Percentiles rank a stretch among this genome's conserved stretches.
Evolutionary conservation across 2,888 invertebrate genomes (phyloP).

Genomic region (Megalurothrips usitatus): DNA sequence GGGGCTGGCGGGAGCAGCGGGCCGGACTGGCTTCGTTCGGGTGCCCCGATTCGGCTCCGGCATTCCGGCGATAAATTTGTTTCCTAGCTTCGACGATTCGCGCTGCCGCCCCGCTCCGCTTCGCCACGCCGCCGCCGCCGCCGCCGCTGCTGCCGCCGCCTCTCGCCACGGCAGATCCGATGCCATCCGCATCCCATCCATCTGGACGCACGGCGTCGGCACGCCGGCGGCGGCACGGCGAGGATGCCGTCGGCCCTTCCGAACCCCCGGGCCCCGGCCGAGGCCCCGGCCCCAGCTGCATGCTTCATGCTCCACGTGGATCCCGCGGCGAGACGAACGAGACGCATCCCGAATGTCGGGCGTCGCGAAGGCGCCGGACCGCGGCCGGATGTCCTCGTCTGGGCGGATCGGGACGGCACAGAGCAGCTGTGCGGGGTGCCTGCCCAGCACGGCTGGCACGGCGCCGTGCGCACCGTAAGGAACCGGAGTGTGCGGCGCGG

Average conservation of each 20-base stretch:
- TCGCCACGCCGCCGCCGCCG: neutral
- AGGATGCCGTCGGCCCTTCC: no score
- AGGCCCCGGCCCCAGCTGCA: neutral
- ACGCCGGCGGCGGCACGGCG: no score
- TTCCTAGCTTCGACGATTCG: constrained; percentile 15
- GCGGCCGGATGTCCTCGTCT: no score
- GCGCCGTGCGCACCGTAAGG: no score
- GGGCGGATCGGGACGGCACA: no score
- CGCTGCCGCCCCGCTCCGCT: neutral
- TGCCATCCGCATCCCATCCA: neutral
- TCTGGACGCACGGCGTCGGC: neutral
- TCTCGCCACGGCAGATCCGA: neutral
- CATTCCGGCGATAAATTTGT: constrained; percentile 26
- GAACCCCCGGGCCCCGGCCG: no score
- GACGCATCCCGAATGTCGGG: no score
- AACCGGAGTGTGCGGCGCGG: no score
- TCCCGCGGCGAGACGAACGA: no score
- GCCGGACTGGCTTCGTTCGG: neutral
- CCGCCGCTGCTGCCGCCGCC: neutral
- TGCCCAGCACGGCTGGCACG: no score
- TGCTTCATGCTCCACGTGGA: neutral
- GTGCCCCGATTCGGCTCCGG: neutral
- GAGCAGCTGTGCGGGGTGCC: no score
- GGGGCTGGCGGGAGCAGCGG: neutral
- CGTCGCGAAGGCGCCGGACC: no score